Conservation (phyloP, 2,113 vertebrate species). For the Channa argus region DNA sequence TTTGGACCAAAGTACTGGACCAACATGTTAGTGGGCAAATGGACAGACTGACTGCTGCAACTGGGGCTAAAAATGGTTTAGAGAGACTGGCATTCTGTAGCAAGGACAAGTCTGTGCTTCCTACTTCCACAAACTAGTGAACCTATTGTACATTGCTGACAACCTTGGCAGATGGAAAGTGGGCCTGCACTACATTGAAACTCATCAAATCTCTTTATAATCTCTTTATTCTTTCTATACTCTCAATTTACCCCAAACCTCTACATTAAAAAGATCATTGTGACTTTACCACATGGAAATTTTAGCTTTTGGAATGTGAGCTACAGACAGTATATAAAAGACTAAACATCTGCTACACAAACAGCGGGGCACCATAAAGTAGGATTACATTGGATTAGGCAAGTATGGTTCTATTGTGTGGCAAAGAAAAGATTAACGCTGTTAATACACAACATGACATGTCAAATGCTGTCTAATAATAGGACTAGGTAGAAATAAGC, state of each 20-base stretch:
- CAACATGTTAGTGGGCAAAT: neutral
- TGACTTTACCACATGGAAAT: slow-evolving; percentile 10
- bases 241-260: slow-evolving; percentile 10
- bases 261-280: slow-evolving; percentile 27
- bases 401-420: slow-evolving; percentile 24
- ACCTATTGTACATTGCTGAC: slow-evolving; percentile 7
- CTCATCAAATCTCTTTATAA: slow-evolving; percentile 20
- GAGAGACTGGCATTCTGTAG: slow-evolving; percentile 13
- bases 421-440: slow-evolving; percentile 59
- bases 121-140: slow-evolving; percentile 10
- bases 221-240: neutral
- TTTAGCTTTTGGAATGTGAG: slow-evolving; percentile 16
- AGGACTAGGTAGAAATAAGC: slow-evolving; percentile 26
- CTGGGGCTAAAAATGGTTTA: slow-evolving; percentile 18
- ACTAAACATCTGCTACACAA: slow-evolving; percentile 48
- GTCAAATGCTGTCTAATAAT: slow-evolving; percentile 29
- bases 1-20: neutral
- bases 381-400: slow-evolving; percentile 54
- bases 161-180: slow-evolving; percentile 34
- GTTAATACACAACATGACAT: slow-evolving; percentile 36
- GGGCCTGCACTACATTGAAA: slow-evolving; percentile 24
- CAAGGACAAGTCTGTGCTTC: slow-evolving; percentile 17
- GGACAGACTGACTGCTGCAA: neutral
- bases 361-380: slow-evolving; percentile 21
- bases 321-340: slow-evolving; percentile 4